These are phyloP conservation scores for Callinectes sapidus DNA, from an alignment of 2,888 invertebrate genomes.

Conservation along the genomic window DNA sequence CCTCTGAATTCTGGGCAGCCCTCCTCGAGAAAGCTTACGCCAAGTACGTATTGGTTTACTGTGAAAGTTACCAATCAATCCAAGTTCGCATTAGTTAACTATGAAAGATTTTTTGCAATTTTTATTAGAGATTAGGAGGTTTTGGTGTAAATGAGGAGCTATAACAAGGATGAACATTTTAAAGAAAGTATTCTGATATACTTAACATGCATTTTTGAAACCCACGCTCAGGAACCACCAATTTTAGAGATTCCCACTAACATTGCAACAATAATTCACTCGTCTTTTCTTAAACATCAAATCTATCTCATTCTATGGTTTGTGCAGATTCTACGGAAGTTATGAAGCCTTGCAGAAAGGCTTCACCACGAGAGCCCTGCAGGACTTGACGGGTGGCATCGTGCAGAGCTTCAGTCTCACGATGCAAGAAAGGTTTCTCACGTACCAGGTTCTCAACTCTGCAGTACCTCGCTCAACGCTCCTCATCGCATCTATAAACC, in stretches of 20 bases:
- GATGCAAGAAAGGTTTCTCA: constrained; percentile 82
- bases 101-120: too few relatives aligned
- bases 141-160: background rate
- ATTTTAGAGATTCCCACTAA: background rate
- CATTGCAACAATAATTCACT: too few relatives aligned
- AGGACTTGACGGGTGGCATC: constrained; percentile 85
- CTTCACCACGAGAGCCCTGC: constrained; percentile 82
- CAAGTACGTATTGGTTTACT: constrained; percentile 77
- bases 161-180: background rate
- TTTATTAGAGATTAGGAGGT: background rate
- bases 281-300: background rate
- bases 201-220: background rate
- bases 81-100: too few relatives aligned
- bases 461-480: constrained; percentile 84
- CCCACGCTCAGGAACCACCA: background rate
- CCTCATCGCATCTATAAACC: constrained; percentile 82
- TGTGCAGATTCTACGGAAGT: constrained; percentile 80
- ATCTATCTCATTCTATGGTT: background rate
- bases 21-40: constrained; percentile 88
- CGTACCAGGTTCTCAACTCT: constrained; percentile 83
- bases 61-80: background rate
- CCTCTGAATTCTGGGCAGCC: constrained; percentile 86
- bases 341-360: constrained; percentile 81
- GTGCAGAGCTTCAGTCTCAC: constrained; percentile 84
- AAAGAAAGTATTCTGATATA: background rate